phyloP scores from a whole-genome alignment of 2,113 vertebrate genomes.

The Cardinalis cardinalis region DNA sequence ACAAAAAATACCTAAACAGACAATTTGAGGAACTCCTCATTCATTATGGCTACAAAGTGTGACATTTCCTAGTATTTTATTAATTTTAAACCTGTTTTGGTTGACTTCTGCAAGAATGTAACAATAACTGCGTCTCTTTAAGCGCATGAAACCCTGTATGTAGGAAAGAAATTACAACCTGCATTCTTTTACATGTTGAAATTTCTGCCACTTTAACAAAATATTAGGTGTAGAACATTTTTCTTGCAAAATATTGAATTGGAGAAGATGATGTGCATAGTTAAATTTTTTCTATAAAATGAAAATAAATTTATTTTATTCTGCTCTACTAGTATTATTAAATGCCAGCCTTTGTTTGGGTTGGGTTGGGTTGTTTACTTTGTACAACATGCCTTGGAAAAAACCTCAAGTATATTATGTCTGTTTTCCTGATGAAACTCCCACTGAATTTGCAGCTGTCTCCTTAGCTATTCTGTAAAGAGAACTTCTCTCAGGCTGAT shows the following conservation, averaged over 20 bases:
- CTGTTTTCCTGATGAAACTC: not conserved
- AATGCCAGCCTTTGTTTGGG: not conserved
- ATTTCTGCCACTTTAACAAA: not conserved
- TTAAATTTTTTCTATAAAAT: not conserved
- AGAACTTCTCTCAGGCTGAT: not conserved
- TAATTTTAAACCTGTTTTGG: not conserved
- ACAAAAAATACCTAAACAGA: not conserved
- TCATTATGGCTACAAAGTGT: not conserved
- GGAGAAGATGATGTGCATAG: rapidly evolving
- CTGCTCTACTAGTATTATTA: not conserved
- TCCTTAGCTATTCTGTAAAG: not conserved
- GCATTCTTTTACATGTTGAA: not conserved
- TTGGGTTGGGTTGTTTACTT: not conserved
- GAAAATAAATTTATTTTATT: not conserved
- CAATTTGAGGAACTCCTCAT: not conserved
- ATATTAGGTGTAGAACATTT: not conserved
- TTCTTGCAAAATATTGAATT: not conserved
- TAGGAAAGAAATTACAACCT: not conserved
- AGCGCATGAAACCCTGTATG: not conserved
- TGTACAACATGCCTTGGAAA: not conserved
- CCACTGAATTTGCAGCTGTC: not conserved
- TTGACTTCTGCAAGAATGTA: not conserved
- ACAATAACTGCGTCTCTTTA: not conserved
- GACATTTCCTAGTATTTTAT: not conserved
- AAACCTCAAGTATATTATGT: not conserved